These are phyloP conservation scores for Calycopis cecrops DNA, from an alignment of 1,140 invertebrate genomes.

Conservation along the genomic window DNA sequence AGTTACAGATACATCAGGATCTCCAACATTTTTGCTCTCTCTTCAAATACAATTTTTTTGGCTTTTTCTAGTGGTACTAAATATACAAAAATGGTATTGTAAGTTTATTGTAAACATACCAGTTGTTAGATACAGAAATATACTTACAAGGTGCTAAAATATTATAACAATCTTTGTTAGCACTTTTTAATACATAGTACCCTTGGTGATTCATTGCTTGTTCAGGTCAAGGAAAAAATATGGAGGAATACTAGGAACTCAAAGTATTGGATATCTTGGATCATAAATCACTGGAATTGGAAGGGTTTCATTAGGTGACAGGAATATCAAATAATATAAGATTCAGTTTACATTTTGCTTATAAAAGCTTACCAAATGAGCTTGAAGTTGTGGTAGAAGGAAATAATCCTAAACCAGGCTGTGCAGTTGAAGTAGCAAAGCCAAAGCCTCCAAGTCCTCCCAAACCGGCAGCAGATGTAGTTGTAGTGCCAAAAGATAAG, in stretches of 20 bases:
- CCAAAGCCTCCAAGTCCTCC: slow-evolving; percentile 51
- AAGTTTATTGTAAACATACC: not conserved
- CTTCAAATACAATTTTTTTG: too few species aligned
- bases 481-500: slow-evolving; percentile 44
- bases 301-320: too few species aligned
- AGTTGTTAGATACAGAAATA: not conserved
- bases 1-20: too few species aligned
- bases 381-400: slow-evolving; percentile 24
- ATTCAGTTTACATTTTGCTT: too few species aligned
- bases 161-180: slow-evolving; percentile 38
- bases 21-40: too few species aligned
- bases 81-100: too few species aligned
- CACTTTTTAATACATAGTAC: slow-evolving; percentile 35
- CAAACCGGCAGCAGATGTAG: slow-evolving; percentile 40
- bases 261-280: too few species aligned
- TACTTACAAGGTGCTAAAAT: slow-evolving; percentile 27
- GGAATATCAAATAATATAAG: too few species aligned
- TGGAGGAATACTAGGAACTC: too few species aligned
- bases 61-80: too few species aligned
- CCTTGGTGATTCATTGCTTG: slow-evolving; percentile 10
- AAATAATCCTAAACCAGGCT: slow-evolving; percentile 37
- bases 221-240: too few species aligned
- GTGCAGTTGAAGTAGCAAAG: slow-evolving; percentile 40
- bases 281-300: too few species aligned
- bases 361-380: slow-evolving; percentile 12